A percentile compares a stretch with the other conserved stretches of the same genome.
Evolutionary conservation across 2,113 vertebrate species (phyloP).

Genomic region (Hypocryptadius cinnamomeus): DNA sequence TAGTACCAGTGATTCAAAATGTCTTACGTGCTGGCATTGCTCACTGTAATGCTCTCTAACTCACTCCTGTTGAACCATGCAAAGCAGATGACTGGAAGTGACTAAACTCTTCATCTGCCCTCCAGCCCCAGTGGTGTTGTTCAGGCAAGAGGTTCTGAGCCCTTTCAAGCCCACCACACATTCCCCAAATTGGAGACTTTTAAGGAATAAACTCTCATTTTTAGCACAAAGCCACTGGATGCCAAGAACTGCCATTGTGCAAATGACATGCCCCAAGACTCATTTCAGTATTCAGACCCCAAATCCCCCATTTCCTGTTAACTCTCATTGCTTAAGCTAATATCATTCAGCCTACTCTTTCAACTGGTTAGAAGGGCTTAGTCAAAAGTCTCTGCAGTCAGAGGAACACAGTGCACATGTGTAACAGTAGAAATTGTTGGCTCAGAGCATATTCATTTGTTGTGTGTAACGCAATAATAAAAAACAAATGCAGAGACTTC

Average conservation of each 20-base stretch:
- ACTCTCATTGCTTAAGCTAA: constrained; percentile 54
- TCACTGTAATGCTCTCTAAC: background rate
- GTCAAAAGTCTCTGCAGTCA: constrained; percentile 14
- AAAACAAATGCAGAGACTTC: constrained; percentile 58
- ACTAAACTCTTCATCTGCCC: constrained; percentile 42
- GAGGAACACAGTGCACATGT: constrained; percentile 42
- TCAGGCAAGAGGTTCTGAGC: constrained; percentile 22
- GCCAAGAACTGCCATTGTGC: constrained; percentile 39
- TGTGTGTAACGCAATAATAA: constrained; percentile 61
- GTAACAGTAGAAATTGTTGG: constrained; percentile 62
- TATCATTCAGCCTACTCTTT: constrained; percentile 45
- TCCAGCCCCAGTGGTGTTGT: background rate
- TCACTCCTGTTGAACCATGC: background rate
- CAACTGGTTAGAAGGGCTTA: constrained; percentile 31
- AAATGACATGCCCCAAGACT: constrained; percentile 15
- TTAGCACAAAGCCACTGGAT: constrained; percentile 46
- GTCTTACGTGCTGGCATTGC: background rate
- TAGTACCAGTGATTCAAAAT: background rate
- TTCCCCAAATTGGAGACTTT: constrained; percentile 17
- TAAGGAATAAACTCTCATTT: constrained; percentile 22
- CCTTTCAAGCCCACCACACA: constrained; percentile 31
- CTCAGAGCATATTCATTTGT: constrained; percentile 50
- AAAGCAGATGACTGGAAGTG: constrained; percentile 36
- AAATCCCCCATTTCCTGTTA: constrained; percentile 56
- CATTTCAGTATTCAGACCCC: constrained; percentile 25